Evolutionary conservation across 2,888 invertebrate genomes (phyloP).

Genomic region (Stictocephala bisonia): DNA sequence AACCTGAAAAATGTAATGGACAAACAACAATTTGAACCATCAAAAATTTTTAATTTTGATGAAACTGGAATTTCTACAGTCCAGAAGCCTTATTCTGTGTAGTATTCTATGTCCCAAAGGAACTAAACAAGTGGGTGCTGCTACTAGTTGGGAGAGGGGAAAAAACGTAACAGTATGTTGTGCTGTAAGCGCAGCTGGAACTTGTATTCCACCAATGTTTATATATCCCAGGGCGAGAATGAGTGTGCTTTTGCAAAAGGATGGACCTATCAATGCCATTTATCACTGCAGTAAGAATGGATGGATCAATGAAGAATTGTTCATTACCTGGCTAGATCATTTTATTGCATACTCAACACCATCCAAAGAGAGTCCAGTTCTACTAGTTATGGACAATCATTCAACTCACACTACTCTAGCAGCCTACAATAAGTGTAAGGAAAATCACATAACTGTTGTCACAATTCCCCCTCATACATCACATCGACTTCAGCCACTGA

Average conservation of each 20-base stretch:
- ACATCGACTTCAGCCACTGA: slow-evolving; percentile 4
- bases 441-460: not conserved
- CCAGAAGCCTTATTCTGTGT: too few species aligned
- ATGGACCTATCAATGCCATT: not conserved
- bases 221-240: not conserved
- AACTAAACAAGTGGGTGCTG: not conserved
- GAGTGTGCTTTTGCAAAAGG: not conserved
- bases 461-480: not conserved
- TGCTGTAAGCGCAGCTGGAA: slow-evolving; percentile 18
- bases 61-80: too few species aligned
- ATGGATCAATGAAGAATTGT: slow-evolving; percentile 11
- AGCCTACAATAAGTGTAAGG: slow-evolving; percentile 19
- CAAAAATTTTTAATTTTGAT: too few species aligned
- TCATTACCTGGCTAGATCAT: not conserved
- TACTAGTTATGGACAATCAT: slow-evolving; percentile 28
- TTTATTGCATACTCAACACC: not conserved
- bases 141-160: slow-evolving; percentile 19
- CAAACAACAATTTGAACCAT: too few species aligned
- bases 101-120: too few species aligned
- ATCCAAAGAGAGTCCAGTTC: not conserved
- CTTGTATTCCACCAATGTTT: slow-evolving; percentile 19
- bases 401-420: not conserved
- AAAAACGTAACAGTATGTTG: slow-evolving; percentile 30
- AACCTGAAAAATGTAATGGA: too few species aligned
- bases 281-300: slow-evolving; percentile 17